Percentiles rank a stretch among this genome's conserved stretches.
Conservation (phyloP, 2,113 vertebrate species). For the Myiozetetes cayanensis region DNA sequence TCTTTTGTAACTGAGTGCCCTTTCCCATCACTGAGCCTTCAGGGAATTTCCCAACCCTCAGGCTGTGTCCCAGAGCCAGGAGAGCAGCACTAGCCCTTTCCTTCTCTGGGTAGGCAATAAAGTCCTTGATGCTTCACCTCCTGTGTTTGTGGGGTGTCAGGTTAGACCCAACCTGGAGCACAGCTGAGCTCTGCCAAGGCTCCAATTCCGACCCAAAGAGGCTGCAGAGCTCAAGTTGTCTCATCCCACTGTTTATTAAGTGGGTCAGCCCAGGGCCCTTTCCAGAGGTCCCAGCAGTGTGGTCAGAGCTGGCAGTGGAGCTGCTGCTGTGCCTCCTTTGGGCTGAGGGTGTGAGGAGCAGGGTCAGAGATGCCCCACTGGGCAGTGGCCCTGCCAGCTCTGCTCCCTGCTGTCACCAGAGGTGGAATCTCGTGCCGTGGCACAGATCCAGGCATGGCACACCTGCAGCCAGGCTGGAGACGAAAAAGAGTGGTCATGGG, state of each 20-base stretch:
- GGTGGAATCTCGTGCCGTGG: rapidly evolving
- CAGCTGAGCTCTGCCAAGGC: background rate
- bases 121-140: background rate
- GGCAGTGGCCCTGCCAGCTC: background rate
- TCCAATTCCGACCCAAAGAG: background rate
- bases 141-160: background rate
- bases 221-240: background rate
- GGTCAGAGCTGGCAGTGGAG: background rate
- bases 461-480: background rate
- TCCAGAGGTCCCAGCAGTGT: background rate
- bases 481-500: rapidly evolving
- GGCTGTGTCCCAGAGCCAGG: background rate
- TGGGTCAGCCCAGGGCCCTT: background rate
- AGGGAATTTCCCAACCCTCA: background rate
- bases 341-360: background rate
- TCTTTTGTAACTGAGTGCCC: background rate
- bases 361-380: background rate
- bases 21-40: background rate
- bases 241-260: background rate
- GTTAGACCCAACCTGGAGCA: background rate
- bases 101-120: background rate
- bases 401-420: background rate
- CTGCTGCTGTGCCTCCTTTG: background rate
- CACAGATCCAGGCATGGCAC: background rate
- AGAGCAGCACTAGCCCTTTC: background rate